phyloP scores from a whole-genome alignment of 2,888 invertebrate genomes.

The Dilophus febrilis region DNA sequence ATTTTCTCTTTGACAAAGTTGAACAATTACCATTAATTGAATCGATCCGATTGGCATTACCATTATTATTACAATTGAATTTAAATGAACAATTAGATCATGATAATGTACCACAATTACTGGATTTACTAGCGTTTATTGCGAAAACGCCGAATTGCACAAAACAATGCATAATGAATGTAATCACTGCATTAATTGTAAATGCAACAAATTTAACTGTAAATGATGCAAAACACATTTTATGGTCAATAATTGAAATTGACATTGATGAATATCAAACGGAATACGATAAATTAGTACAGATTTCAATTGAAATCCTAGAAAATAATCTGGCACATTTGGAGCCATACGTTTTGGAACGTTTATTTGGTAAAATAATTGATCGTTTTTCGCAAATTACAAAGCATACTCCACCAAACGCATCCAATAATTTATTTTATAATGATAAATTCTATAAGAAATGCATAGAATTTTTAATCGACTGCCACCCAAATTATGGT shows the following conservation, averaged over 20 bases:
- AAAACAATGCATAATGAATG: constrained; percentile 33
- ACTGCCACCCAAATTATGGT: constrained; percentile 33
- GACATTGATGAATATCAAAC: constrained; percentile 27
- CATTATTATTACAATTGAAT: constrained; percentile 47
- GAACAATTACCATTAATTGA: constrained; percentile 37
- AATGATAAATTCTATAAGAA: constrained; percentile 41
- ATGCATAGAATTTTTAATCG: constrained; percentile 34
- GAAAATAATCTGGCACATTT: constrained; percentile 31
- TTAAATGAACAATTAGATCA: constrained; percentile 38
- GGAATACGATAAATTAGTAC: constrained; percentile 29
- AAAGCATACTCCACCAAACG: no score
- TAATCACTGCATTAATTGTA: constrained; percentile 34
- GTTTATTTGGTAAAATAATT: constrained; percentile 33
- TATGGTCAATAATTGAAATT: constrained; percentile 38
- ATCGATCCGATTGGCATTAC: constrained; percentile 45
- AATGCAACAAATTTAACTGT: constrained; percentile 31
- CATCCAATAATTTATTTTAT: constrained; percentile 31
- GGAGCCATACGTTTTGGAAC: constrained; percentile 33
- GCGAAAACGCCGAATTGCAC: constrained; percentile 34
- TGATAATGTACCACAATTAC: constrained; percentile 33
- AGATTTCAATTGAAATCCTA: constrained; percentile 26
- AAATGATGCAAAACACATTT: constrained; percentile 33
- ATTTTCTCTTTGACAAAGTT: not conserved
- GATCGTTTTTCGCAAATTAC: constrained; percentile 30
- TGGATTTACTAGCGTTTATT: constrained; percentile 37